phyloP scores from a whole-genome alignment of 2,797 vertebrate species.

The Syncerus caffer region DNA sequence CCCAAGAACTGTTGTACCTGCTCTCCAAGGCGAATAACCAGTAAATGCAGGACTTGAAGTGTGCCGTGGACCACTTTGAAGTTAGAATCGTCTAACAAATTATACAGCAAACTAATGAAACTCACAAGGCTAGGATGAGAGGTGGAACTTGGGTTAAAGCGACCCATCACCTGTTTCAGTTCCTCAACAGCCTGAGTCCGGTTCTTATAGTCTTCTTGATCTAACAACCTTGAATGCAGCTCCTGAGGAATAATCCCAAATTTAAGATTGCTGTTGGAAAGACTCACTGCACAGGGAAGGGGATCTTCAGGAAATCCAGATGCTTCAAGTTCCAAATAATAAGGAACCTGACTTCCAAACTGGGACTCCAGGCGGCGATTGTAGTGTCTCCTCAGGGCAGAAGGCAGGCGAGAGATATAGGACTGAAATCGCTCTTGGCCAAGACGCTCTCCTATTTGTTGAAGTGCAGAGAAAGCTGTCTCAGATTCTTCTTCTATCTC shows the following conservation, averaged over 20 bases:
- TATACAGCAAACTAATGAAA: constrained; percentile 88
- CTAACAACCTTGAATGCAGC: constrained; percentile 89
- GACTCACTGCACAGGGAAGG: constrained; percentile 22
- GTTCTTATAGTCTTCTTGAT: constrained; percentile 89
- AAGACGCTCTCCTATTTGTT: constrained; percentile 71
- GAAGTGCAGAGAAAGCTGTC: constrained; percentile 71
- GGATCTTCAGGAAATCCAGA: constrained; percentile 65
- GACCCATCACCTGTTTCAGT: constrained; percentile 82
- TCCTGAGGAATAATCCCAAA: constrained; percentile 91
- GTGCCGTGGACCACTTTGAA: constrained; percentile 90
- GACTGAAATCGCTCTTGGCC: constrained; percentile 76
- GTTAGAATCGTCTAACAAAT: constrained; percentile 89
- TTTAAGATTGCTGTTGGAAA: constrained; percentile 81
- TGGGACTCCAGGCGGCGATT: constrained; percentile 69
- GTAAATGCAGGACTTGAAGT: constrained; percentile 87
- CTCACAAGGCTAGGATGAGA: constrained; percentile 82
- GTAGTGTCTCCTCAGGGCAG: constrained; percentile 71
- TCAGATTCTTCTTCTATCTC: constrained; percentile 68
- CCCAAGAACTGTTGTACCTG: constrained; percentile 83
- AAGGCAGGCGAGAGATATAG: constrained; percentile 73
- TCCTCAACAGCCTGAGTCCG: constrained; percentile 90
- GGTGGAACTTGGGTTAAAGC: constrained; percentile 72
- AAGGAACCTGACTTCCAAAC: constrained; percentile 67
- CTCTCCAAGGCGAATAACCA: constrained; percentile 86
- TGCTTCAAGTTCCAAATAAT: constrained; percentile 73